Conservation (phyloP, 2,113 vertebrate genomes). For the Scolopax mira region DNA sequence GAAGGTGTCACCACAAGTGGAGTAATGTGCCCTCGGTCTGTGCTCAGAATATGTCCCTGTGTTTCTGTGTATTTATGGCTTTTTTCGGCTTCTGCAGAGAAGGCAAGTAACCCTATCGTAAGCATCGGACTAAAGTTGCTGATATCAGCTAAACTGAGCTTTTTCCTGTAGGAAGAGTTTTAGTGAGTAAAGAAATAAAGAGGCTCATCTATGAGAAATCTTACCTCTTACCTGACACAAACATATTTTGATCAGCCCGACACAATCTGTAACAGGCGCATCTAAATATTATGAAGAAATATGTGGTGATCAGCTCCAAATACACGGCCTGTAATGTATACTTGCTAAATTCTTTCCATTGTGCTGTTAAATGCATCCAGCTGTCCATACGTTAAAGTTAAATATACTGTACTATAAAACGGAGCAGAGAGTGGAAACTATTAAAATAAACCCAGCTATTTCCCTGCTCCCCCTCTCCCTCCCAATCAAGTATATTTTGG, state of each 20-base stretch:
- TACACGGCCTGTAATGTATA: conserved; percentile 55
- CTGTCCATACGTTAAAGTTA: conserved; percentile 69
- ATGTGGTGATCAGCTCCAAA: conserved; percentile 50
- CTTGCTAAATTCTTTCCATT: conserved; percentile 68
- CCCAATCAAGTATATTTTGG: conserved; percentile 61
- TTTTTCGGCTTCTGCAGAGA: conserved; percentile 7
- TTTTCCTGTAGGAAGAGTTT: conserved; percentile 2
- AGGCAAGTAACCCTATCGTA: neutral
- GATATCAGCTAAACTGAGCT: conserved; percentile 43
- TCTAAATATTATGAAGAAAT: conserved; percentile 65
- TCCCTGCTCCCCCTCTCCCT: conserved; percentile 20
- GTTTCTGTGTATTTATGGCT: conserved; percentile 11
- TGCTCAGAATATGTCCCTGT: neutral
- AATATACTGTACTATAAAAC: conserved; percentile 71
- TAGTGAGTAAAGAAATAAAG: conserved; percentile 22
- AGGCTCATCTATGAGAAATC: conserved; percentile 20
- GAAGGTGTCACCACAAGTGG: neutral
- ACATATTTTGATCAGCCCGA: conserved; percentile 42
- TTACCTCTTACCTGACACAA: conserved; percentile 57
- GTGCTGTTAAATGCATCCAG: conserved; percentile 72
- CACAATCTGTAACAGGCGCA: neutral
- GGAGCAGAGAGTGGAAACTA: conserved; percentile 70
- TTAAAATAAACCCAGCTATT: conserved; percentile 71
- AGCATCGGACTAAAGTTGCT: conserved; percentile 20
- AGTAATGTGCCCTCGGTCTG: neutral